Base-by-base conservation (phyloP, 2,113 vertebrate species). In the Brachionichthys hirsutus region DNA sequence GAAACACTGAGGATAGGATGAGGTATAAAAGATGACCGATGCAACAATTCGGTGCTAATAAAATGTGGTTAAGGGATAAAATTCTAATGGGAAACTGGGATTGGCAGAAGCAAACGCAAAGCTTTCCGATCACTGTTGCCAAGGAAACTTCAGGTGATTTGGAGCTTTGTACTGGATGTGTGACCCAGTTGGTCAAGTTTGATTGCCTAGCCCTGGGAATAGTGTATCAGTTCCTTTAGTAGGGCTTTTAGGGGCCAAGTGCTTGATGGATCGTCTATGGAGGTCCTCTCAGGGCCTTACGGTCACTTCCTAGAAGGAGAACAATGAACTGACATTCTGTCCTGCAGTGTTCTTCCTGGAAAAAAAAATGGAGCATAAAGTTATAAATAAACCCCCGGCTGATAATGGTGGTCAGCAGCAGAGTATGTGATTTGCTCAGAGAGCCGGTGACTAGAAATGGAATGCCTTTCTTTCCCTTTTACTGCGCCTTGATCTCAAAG, bases 251-350 rank as follows among this genome's bases (percentile, higher is more conserved):
- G 30, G 18, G 44, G 10, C 42, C 41, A 44, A 60, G 57, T 36
- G 54, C 58, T 61, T 67, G 19, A 74, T 50, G 51, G 48, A 71
- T 53, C 54, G 15, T 55, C 51, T 46, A 45, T 49, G 53, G 35
- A 47, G 57, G 50, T 49, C 19, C 77, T 76, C 46, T 53, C 16
- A 55, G 60, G 58, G 43, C 36, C 70, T 75, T 59, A 34, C 10
- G 42, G 62, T 63, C 63, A 82, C 77, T 85, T 90, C 83, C 81
- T 82, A 80, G 82, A 88, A 87, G 68, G 56, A 52, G 64, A 84
- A 89, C 87, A 88, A 81, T 87, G 73, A 76, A 73, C 69, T 81
- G 78, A 80, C 79, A 68, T 82, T 86, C 63, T 83, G 49, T 59
- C 47, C 61, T 46, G 58, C 74, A 80, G 81, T 73, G 75, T 60